Evolutionary conservation across 2,888 invertebrate genomes (phyloP), one percentile per base, ranked within the genome.

Genomic region (Oxyteleia sp.): DNA sequence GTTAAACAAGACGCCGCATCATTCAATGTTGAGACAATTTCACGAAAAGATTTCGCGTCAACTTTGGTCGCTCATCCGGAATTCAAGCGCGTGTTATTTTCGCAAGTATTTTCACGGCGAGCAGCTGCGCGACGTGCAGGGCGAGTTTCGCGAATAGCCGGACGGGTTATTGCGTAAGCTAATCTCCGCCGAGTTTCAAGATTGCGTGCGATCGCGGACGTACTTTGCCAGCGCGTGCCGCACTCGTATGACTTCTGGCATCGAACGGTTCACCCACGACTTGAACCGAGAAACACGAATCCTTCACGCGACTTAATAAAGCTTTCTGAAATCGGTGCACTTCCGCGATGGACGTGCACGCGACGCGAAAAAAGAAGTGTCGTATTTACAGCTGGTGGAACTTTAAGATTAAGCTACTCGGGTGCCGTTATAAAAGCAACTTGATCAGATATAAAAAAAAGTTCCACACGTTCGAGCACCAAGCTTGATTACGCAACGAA

Each of bases 361-460:
- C 59, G 69, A 74, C 55, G 66, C 16, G 23, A 29, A 51, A 57
- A 66, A 38, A 64, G n/a, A 47, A 75, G 29, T 66, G 49, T 66
- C 53, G 61, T 64, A 55, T 55, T 66, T 53, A 63, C 45, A 11
- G 13, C 3, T 16, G 49, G 11, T 38, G 38, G 1, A 47, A 57
- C 47, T 66, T 75, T 75, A 47, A 57, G 32, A 57, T 49, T 66
- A 29, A 16, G 90, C 88, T 87, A 88, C 80, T 76, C 78, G 81
- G 55, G 55, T 75, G 59, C 61, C 72, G 80, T 59, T 59, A 29
- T 38, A 49, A 26, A 53, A 41, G 20, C 43, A 11, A 41, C 47
- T 16, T 38, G 53, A 45, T 63, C 74, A 63, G 53, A 74, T 45
- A 53, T 43, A 13, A 38, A 59, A 13, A 38, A 59, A 61, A 49